phyloP scores from a whole-genome alignment of 1,140 invertebrate genomes.

The Pseudomyrmex concolor region DNA sequence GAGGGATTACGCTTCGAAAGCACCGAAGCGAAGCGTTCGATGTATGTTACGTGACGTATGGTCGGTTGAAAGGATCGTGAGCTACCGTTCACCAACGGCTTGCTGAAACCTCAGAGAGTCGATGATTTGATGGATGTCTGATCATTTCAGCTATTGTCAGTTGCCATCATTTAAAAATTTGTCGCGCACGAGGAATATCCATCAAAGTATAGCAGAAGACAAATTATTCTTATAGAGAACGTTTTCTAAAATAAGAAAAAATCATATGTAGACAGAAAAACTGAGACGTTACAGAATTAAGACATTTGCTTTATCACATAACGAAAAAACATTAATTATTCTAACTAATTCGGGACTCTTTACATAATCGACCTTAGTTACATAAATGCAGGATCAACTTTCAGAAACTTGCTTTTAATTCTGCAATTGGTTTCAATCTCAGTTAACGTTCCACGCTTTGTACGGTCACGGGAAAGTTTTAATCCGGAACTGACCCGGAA shows the following conservation, averaged over 20 bases:
- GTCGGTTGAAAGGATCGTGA: conserved; percentile 45
- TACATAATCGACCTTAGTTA: conserved; percentile 29
- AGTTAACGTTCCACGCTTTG: conserved; percentile 45
- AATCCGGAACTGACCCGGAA: conserved; percentile 46
- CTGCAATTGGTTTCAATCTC: conserved; percentile 50
- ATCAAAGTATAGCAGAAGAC: background rate
- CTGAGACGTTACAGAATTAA: conserved; percentile 3
- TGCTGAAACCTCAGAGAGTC: conserved; percentile 44
- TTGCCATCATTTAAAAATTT: conserved; percentile 15
- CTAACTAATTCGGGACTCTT: conserved; percentile 19
- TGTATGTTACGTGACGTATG: conserved; percentile 56
- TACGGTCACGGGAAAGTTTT: conserved; percentile 40
- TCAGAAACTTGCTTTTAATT: conserved; percentile 45
- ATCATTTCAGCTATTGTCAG: conserved; percentile 15
- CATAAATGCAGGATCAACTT: conserved; percentile 40
- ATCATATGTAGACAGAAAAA: background rate
- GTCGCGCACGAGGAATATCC: too few species aligned
- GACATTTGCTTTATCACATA: background rate
- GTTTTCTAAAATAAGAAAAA: background rate
- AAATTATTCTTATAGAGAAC: background rate
- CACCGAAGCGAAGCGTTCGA: conserved; percentile 40
- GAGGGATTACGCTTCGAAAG: conserved; percentile 53
- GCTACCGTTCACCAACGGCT: conserved; percentile 32
- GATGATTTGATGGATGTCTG: conserved; percentile 48
- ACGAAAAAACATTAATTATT: conserved; percentile 31